Conservation (phyloP, 2,113 vertebrate genomes). For the Megalops atlanticus region DNA sequence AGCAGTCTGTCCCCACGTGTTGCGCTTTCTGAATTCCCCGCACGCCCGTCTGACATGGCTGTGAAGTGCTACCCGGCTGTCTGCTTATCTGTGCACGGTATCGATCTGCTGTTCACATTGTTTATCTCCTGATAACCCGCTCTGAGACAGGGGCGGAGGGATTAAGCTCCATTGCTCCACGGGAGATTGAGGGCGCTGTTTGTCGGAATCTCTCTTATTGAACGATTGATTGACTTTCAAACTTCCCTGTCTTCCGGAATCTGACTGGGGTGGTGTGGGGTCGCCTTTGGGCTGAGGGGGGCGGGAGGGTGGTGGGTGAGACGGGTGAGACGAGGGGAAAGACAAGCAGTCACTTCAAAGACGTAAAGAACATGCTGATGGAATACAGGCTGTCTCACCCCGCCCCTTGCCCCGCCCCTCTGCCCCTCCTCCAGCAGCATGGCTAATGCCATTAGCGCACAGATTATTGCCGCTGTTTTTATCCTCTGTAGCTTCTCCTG, state of each 20-base stretch:
- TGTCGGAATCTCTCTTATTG: not conserved
- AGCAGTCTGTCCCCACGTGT: not conserved
- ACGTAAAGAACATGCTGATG: not conserved
- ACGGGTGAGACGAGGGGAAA: too few relatives aligned
- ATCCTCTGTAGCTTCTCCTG: conserved; percentile 24
- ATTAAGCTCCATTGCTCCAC: not conserved
- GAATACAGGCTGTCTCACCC: too few relatives aligned
- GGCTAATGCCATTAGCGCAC: conserved; percentile 50
- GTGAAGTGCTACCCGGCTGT: not conserved
- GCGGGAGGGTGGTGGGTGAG: too few relatives aligned
- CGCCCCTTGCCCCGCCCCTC: conserved; percentile 26
- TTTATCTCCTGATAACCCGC: not conserved
- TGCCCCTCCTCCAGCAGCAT: not conserved
- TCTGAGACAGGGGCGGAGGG: not conserved
- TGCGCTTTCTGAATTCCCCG: not conserved
- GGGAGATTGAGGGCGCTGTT: not conserved
- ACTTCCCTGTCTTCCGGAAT: not conserved
- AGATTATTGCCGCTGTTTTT: conserved; percentile 24
- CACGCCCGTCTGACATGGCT: not conserved
- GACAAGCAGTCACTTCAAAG: too few relatives aligned
- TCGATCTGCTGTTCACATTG: not conserved
- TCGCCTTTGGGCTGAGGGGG: not conserved
- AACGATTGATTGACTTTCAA: not conserved
- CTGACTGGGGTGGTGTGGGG: not conserved
- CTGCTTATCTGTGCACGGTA: not conserved